Evolutionary conservation across 2,888 invertebrate genomes (phyloP).

Genomic region (Willowsia nigromaculata): DNA sequence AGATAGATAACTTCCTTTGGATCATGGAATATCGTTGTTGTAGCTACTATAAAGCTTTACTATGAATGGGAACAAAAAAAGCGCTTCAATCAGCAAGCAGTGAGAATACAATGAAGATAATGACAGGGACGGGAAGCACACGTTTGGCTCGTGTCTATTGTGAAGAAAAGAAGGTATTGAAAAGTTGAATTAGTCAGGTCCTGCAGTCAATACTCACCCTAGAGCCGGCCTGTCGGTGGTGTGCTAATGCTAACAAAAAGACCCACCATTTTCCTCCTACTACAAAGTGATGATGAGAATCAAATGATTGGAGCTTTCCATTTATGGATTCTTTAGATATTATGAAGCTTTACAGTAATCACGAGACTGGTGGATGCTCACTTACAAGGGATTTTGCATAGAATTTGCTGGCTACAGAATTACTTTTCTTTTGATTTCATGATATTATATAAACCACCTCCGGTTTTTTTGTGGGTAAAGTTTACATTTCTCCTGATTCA

Average conservation of each 20-base stretch:
- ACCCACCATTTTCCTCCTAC: neutral
- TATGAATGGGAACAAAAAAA: neutral
- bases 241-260: neutral
- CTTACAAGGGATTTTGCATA: no score
- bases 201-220: slow-evolving; percentile 1
- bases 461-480: no score
- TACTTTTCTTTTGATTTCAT: no score
- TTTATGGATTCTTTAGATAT: no score
- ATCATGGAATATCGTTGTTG: no score
- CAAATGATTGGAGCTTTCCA: neutral
- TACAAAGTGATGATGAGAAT: neutral
- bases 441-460: no score
- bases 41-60: neutral
- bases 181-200: slow-evolving; percentile 42
- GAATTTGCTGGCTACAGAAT: no score
- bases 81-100: neutral
- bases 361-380: no score
- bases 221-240: neutral
- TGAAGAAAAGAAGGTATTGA: slow-evolving; percentile 30
- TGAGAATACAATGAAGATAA: slow-evolving; percentile 6
- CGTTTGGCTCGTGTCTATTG: slow-evolving; percentile 61
- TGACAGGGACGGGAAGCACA: slow-evolving; percentile 35
- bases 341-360: no score
- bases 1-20: neutral
- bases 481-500: no score